Base-by-base conservation (phyloP, 2,113 vertebrate genomes). In the Antechinus flavipes region DNA sequence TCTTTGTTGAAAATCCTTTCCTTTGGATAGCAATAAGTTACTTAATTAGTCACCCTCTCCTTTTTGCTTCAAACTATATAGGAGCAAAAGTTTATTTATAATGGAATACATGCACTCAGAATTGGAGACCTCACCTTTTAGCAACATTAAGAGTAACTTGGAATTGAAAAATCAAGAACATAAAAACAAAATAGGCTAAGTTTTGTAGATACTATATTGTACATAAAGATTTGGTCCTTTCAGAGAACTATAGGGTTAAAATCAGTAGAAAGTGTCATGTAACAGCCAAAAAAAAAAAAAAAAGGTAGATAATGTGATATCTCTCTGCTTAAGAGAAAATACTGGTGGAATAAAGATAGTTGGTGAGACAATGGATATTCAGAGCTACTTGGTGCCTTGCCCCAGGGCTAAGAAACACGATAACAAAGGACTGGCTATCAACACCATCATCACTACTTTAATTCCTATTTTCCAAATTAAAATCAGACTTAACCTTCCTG, bases 401-500 rank as follows among this genome's bases (percentile, higher is more conserved):
- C 8, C 25, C 25, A 7, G 8, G 27, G 58, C 58, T 68, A 35
- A 68, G 58, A 12, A 27, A 2, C 56, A 58, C 27, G 56, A 27
- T 27, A 58, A 2, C 27, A 26, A 68, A 12, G 2, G 58, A 68
- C 58, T 35, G 2, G 58, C 27, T 3, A 68, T 5, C 58, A 23
- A 97, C 97, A 10, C 92, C 95, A 3, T 93, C 96, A 49, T 8
- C 49, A 49, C 49, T 49, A 49, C 76, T 98, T 98, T n/a, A 96
- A 98, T 84, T 97, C 96, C 5, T 96, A 95, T 42, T 98, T 97
- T 94, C 97, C 97, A 84, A 98, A 97, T 92, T 96, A 97, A 94
- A 98, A 98, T 91, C 97, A 97, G 96, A 97, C 95, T 35, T 96
- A 94, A 98, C 98, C 92, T 98, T 98, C 56, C 95, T 98, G 91